Base-by-base conservation (phyloP, 2,888 invertebrate species). In the Sturmia bella region DNA sequence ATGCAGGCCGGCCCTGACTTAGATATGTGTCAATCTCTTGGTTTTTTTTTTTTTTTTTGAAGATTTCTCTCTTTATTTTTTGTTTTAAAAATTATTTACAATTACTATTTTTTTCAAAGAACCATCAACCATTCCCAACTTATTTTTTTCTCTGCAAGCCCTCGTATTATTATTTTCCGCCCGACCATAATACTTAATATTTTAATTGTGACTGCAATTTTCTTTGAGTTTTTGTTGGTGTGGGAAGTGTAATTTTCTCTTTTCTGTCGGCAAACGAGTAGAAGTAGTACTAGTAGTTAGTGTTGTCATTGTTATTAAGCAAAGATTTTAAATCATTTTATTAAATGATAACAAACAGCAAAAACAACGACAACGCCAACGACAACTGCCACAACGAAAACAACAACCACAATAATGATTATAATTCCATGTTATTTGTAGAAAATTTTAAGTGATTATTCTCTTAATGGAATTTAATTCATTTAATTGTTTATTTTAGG, bases 391-490 rank as follows among this genome's bases (percentile, higher is more conserved):
- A 37, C 21, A 54, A 19, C 7, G 9, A 50, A 17, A 72, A 54
- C 50, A 17, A 13, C 32, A 57, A 54, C 50, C 13, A 9, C 17
- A 7, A 57, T 12, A 52, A 73, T 27, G 41, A 50, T 7, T 52
- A 32, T 48, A 50, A 75, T 57, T 74, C 17, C 5, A 41, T 57
- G 66, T 57, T n/a, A 50, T 74, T 66, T 74, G 39, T 6, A 57
- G 45, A 56, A 64, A 64, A 64, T 75, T 77, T 76, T 61, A 73
- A 81, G 61, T 68, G 56, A 39, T 73, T 81, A 77, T 73, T 72
- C 77, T 77, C 64, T 81, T 73, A 77, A 81, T 81, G 81, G 77
- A 81, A 77, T 73, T 72, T 69, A 74, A 77, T 81, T 81, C 77
- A 73, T 81, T 73, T 77, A 77, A 81, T 81, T 81, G 77, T 68